Evolutionary conservation across 2,888 invertebrate species (phyloP).

Genomic region (Sesamia inferens): DNA sequence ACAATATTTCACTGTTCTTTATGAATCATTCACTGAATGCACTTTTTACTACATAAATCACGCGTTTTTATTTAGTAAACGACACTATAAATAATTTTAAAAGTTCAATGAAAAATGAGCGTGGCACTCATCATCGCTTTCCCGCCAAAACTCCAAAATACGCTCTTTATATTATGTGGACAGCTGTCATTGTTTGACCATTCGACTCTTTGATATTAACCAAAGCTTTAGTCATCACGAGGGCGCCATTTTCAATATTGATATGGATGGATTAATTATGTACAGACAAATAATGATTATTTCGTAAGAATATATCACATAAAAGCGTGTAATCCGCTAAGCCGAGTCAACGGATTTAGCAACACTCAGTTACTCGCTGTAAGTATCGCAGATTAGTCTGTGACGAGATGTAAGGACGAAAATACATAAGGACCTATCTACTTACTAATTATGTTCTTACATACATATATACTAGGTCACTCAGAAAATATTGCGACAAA

Average conservation of each 20-base stretch:
- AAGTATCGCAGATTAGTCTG: constrained; percentile 45
- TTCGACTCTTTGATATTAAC: neutral
- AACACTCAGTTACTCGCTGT: constrained; percentile 34
- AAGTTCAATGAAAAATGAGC: too few species aligned
- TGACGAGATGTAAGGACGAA: constrained; percentile 13
- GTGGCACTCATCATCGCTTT: too few species aligned
- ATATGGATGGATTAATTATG: constrained; percentile 18
- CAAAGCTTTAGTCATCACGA: neutral
- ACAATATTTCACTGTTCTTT: too few species aligned
- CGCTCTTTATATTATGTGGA: too few species aligned
- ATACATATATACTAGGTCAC: neutral
- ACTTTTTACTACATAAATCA: too few species aligned
- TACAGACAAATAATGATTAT: constrained; percentile 26
- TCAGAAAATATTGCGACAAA: too few species aligned
- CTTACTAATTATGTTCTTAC: neutral
- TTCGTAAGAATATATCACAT: constrained; percentile 26
- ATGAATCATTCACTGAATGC: too few species aligned
- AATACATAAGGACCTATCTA: neutral
- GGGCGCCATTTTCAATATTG: neutral
- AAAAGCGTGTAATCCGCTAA: constrained; percentile 34
- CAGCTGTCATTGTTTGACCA: neutral
- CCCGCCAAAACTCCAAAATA: too few species aligned
- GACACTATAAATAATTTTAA: too few species aligned
- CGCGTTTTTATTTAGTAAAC: too few species aligned
- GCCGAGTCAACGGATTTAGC: constrained; percentile 49